Base-by-base conservation (phyloP, 2,888 invertebrate species). In the Lasioglossum marginatum region DNA sequence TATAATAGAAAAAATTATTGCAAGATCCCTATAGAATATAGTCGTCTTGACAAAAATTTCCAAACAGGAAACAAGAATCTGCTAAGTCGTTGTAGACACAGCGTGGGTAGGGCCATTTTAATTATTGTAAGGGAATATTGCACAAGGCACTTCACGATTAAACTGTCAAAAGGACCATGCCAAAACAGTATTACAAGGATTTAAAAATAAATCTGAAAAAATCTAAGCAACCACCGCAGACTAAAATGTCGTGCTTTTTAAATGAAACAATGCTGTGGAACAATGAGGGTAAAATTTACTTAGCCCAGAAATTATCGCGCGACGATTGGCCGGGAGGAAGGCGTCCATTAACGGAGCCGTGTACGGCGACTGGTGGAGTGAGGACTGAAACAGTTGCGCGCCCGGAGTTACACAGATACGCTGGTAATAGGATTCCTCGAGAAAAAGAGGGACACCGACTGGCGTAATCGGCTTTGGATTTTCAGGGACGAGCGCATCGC, bases 381-480 rank as follows among this genome's bases (percentile, higher is more conserved):
- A 31, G 31, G 31, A 2, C 16, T 57, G 31, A 63, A 48, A 52
- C 75, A 72, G 40, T n/a, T 27, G 37, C 72, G 68, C 16, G 45
- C 43, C 3, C 23, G 6, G 23, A 72, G 63, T 77, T 52, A 34
- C 82, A 57, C 23, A 27, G 19, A 73, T 45, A 57, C 14, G 63
- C 27, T 31, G 45, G 37, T 79, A 75, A 79, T 70, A 79, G 74
- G 70, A 78, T 82, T 77, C 16, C 4, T 10, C 19, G 16, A 34
- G n/a, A 48, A 57, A 72, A 73, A 52, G 71, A 63, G 31, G 74
- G n/a, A 70, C 19, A 8, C 19, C 23, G 60, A 45, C 16, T 40
- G 27, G 31, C 48, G 60, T 86, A 86, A 86, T 79, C 82, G 79
- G 86, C 79, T 86, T 86, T 85, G 19, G 85, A 71, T 77, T 73